Evolutionary conservation across 2,113 vertebrate species (phyloP).

Genomic region (Sinocyclocheilus anshuiensis): DNA sequence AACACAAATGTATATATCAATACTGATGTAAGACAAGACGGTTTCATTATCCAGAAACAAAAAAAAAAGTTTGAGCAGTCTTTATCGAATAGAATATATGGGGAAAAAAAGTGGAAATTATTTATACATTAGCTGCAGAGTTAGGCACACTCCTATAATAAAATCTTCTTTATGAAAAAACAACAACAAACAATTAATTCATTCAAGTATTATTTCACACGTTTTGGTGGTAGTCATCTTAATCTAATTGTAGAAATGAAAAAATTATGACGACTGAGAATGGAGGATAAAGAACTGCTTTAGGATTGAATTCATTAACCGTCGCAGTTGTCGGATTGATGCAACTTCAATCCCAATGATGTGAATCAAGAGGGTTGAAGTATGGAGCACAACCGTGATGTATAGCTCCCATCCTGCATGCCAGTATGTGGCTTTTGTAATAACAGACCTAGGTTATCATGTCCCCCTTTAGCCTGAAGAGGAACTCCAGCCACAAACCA

Average conservation of each 20-base stretch:
- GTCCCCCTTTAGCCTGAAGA: not conserved
- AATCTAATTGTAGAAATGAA: not conserved
- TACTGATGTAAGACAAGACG: not conserved
- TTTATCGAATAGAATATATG: not conserved
- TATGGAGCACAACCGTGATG: slow-evolving; percentile 66
- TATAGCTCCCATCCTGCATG: slow-evolving; percentile 66
- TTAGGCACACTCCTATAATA: not conserved
- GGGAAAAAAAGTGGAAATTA: not conserved
- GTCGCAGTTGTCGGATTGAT: slow-evolving; percentile 52
- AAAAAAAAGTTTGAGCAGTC: not conserved
- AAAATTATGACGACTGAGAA: not conserved
- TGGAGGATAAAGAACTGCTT: not conserved
- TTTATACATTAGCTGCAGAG: not conserved
- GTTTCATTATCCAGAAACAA: not conserved
- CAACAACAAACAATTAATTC: not conserved
- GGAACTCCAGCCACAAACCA: not conserved
- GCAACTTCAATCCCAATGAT: slow-evolving; percentile 57
- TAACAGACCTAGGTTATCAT: slow-evolving; percentile 59
- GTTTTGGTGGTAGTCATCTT: not conserved
- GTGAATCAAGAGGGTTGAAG: slow-evolving; percentile 55
- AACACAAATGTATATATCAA: not conserved
- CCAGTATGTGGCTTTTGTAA: slow-evolving; percentile 67
- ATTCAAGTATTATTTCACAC: not conserved
- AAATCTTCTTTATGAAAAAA: not conserved
- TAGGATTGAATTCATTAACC: slow-evolving; percentile 52